These are phyloP conservation scores for Scortum barcoo DNA, from an alignment of 2,113 vertebrate species.

Conservation along the genomic window DNA sequence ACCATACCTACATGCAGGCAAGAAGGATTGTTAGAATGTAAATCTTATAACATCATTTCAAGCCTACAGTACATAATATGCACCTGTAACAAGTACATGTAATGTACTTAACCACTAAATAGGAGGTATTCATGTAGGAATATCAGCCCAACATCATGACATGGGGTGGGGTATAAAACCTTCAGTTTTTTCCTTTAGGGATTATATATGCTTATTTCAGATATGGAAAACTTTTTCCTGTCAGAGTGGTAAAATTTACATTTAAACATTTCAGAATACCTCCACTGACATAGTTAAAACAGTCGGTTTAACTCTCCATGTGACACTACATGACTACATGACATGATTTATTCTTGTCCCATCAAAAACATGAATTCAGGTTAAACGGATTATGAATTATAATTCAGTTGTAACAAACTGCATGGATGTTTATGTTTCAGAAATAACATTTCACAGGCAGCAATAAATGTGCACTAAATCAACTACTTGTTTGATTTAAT, in stretches of 20 bases:
- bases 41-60: background rate
- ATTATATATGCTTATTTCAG: background rate
- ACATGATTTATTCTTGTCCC: background rate
- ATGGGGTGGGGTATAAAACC: background rate
- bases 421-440: background rate
- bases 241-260: background rate
- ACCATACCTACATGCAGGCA: background rate
- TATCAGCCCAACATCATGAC: too few relatives aligned
- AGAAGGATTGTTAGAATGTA: background rate
- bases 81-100: background rate
- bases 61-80: background rate
- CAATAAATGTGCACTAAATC: background rate
- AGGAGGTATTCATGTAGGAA: background rate
- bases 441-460: conserved; percentile 3
- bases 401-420: conserved; percentile 1
- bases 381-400: conserved; percentile 10
- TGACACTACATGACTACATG: background rate
- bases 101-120: too few relatives aligned
- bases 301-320: background rate
- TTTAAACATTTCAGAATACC: background rate
- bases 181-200: background rate
- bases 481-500: conserved; percentile 23
- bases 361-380: background rate
- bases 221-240: background rate
- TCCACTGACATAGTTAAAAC: background rate